These are phyloP conservation scores for Brachypalpus laphriformis DNA, from an alignment of 2,888 invertebrate species.

Conservation along the genomic window DNA sequence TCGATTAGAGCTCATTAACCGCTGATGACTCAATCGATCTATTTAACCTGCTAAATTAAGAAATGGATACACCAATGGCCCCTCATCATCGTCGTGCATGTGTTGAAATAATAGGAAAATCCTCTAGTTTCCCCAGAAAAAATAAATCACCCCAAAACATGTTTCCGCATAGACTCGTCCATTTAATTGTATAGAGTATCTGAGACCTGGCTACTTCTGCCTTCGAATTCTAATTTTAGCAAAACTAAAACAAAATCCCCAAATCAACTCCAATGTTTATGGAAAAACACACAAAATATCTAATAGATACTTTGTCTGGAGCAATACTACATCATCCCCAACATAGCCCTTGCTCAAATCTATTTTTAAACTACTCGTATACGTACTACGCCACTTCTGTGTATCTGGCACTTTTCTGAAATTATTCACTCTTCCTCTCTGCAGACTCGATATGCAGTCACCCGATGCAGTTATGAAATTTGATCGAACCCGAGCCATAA, in stretches of 20 bases:
- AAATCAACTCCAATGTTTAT: constrained; percentile 66
- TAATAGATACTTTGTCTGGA: constrained; percentile 69
- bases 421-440: constrained; percentile 12
- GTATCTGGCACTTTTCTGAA: constrained; percentile 12
- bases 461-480: constrained; percentile 73
- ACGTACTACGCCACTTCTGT: too few relatives aligned
- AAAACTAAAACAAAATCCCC: constrained; percentile 7
- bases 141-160: constrained; percentile 45
- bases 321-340: constrained; percentile 20
- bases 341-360: constrained; percentile 35
- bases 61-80: constrained; percentile 21
- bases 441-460: constrained; percentile 62
- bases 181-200: constrained; percentile 13
- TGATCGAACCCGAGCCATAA: constrained; percentile 70
- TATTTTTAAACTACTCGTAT: constrained; percentile 62
- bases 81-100: neutral
- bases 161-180: constrained; percentile 46
- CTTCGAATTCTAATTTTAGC: constrained; percentile 55
- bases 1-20: constrained; percentile 36
- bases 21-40: constrained; percentile 65
- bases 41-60: constrained; percentile 59
- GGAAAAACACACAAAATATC: constrained; percentile 50
- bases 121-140: constrained; percentile 14
- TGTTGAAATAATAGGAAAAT: constrained; percentile 34
- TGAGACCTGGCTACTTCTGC: constrained; percentile 3